Evolutionary conservation across 2,888 invertebrate genomes (phyloP), one percentile per base, ranked within the genome.

Genomic region (Macrophya alboannulata): DNA sequence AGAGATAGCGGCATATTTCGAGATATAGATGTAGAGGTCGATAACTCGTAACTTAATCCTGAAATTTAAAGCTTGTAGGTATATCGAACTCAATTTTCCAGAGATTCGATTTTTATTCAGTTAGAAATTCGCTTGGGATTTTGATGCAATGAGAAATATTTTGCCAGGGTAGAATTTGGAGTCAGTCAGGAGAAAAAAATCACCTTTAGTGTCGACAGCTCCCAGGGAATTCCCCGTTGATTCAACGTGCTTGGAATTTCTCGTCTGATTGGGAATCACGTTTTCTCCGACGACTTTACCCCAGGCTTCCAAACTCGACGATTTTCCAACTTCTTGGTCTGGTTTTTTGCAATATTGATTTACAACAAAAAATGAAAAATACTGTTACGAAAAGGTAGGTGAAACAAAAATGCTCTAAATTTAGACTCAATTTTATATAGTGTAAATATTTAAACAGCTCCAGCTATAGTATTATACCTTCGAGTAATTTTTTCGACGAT

Each of bases 251-350:
- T 74, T 40, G 10, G 15, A 43, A 74, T 45, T 15, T 71, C 15
- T 40, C 40, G 40, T 74, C 4, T 10, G n/a, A 62, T 62, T 12
- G 17, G 5, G 43, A 45, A 4, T 25, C 6, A 48, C 48, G 1
- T 21, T 48, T 31, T 71, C 81, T 45, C 86, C 84, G 6, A 86
- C 85, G 12, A 89, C 83, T 74, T 88, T 88, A 1, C 83, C 84
- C 91, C 91, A 90, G 9, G 84, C 87, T 55, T 91, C 88, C 12
- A 90, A 86, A 51, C 89, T 90, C 51, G 65, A 84, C 17, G 82
- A 77, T 51, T 89, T 86, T 62, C 77, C 71, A 37, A 82, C 31
- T 10, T 71, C 48, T 21, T 21, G 43, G 0, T 43, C 84, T 43
- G 55, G 40, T 17, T 84, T 25, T 31, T 9, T 9, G 17, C n/a